Conservation (phyloP, 2,113 vertebrate genomes). For the Corythoichthys intestinalis region DNA sequence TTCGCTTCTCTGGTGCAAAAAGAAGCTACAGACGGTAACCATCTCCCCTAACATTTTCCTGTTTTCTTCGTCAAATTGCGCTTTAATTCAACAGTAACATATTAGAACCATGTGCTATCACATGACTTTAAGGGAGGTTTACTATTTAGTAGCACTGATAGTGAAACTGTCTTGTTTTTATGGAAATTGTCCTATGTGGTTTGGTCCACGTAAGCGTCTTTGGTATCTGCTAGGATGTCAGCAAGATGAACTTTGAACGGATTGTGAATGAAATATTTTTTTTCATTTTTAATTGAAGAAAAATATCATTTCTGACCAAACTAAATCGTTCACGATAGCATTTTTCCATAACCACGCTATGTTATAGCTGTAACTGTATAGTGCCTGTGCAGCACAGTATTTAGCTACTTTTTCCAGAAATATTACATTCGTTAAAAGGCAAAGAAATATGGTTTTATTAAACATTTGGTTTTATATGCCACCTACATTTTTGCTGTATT, state of each 20-base stretch:
- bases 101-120: fast-evolving
- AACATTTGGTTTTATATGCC: background rate
- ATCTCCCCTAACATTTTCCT: background rate
- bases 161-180: background rate
- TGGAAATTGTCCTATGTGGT: background rate
- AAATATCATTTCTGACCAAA: background rate
- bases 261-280: background rate
- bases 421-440: too few species aligned
- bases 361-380: too few species aligned
- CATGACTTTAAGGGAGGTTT: background rate
- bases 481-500: background rate
- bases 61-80: background rate
- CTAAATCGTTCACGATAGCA: background rate
- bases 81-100: background rate
- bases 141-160: too few species aligned
- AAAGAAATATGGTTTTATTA: background rate
- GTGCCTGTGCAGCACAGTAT: too few species aligned
- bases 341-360: too few species aligned
- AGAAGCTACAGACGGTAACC: slow-evolving; percentile 6
- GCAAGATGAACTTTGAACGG: background rate
- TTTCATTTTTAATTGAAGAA: background rate
- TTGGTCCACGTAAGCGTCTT: slow-evolving; percentile 48
- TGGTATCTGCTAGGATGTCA: background rate
- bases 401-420: too few species aligned
- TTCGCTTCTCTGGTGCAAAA: background rate